These are phyloP conservation scores for Linurgus olivaceus DNA, from an alignment of 2,797 vertebrate species.

Conservation along the genomic window DNA sequence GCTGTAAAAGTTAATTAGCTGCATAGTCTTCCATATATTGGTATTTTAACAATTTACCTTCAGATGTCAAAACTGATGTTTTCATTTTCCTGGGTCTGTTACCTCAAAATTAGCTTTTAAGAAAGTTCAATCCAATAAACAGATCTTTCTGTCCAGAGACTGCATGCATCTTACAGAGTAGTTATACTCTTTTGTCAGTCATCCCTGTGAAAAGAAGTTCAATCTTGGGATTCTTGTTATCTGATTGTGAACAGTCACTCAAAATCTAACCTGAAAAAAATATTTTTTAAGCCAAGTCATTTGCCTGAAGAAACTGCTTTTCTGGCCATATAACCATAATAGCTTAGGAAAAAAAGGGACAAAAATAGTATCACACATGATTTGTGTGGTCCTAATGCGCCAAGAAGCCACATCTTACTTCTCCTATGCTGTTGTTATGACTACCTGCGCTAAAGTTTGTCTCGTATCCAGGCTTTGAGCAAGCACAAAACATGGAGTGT, in stretches of 20 bases:
- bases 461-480: background rate
- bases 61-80: conserved; percentile 48
- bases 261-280: background rate
- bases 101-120: conserved; percentile 30
- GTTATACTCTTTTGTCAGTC: background rate
- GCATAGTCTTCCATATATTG: conserved; percentile 48
- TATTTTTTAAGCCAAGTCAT: background rate
- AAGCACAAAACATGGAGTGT: background rate
- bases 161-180: background rate
- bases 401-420: background rate
- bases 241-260: background rate
- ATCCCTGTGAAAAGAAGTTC: background rate
- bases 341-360: background rate
- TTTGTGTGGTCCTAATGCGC: background rate
- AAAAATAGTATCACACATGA: background rate
- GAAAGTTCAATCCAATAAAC: background rate
- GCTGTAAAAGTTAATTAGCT: conserved; percentile 71
- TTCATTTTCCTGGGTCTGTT: conserved; percentile 34
- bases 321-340: background rate
- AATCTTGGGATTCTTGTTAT: background rate
- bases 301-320: background rate
- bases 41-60: conserved; percentile 65
- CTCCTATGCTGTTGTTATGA: background rate
- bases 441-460: background rate
- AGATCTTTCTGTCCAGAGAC: background rate